Percentiles rank a stretch among this genome's conserved stretches.
These are phyloP conservation scores for Crossocerus cetratus DNA, from an alignment of 2,888 invertebrate species.

Conservation along the genomic window DNA sequence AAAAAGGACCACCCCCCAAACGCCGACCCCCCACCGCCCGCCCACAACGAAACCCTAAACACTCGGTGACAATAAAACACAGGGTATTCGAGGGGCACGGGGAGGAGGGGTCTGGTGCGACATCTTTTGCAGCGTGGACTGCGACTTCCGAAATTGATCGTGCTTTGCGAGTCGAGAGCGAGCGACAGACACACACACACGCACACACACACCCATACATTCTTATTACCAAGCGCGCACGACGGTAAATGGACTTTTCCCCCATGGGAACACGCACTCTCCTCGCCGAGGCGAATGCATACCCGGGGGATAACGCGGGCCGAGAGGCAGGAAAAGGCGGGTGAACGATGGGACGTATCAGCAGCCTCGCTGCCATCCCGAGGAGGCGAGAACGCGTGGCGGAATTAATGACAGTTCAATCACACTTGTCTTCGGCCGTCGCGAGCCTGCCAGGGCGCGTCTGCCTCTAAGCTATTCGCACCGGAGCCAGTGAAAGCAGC, in stretches of 20 bases:
- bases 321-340: neutral
- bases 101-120: no score
- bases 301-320: constrained; percentile 10
- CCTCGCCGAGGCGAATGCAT: constrained; percentile 20
- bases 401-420: constrained; percentile 18
- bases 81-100: constrained; percentile 27
- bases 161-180: constrained; percentile 49
- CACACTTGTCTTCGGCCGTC: constrained; percentile 8
- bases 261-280: constrained; percentile 25
- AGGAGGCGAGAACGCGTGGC: constrained; percentile 12
- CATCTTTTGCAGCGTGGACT: constrained; percentile 56
- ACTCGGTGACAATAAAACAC: constrained; percentile 55
- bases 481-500: no score
- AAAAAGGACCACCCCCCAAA: neutral
- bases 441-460: constrained; percentile 35
- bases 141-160: constrained; percentile 63
- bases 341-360: neutral
- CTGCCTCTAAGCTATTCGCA: no score
- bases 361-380: neutral
- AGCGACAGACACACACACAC: no score
- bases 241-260: constrained; percentile 61
- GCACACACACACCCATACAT: constrained; percentile 43
- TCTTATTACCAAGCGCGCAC: constrained; percentile 56
- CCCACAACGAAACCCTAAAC: constrained; percentile 50
- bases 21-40: constrained; percentile 33